Conservation (phyloP, 2,113 vertebrate genomes). For the Galemys pyrenaicus region DNA sequence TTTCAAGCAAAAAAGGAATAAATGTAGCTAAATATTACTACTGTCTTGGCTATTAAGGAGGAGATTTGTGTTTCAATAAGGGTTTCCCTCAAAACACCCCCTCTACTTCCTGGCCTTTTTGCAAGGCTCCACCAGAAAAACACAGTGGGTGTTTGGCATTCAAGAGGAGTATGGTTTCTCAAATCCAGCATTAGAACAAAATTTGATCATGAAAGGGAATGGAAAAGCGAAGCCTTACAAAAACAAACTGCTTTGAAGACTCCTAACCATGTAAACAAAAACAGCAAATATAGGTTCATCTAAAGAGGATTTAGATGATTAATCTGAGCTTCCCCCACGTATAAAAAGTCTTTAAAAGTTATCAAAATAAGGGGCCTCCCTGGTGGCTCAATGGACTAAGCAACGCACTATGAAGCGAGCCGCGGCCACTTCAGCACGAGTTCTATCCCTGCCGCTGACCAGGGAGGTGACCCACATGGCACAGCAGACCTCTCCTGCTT, state of each 20-base stretch:
- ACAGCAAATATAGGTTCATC: conserved; percentile 66
- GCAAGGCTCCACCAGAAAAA: conserved; percentile 54
- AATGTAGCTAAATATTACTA: not conserved
- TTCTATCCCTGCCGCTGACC: too few relatives aligned
- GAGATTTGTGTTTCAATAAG: conserved; percentile 62
- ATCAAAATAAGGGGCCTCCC: conserved; percentile 73
- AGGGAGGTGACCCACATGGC: too few relatives aligned
- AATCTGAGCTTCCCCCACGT: conserved; percentile 74
- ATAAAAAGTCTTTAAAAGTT: conserved; percentile 74
- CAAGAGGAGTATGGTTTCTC: conserved; percentile 42
- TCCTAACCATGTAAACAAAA: conserved; percentile 74
- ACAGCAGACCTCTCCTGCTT: too few relatives aligned
- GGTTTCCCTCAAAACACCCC: not conserved
- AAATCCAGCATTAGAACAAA: conserved; percentile 70
- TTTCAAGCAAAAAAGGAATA: not conserved
- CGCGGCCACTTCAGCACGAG: too few relatives aligned
- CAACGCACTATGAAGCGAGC: too few relatives aligned
- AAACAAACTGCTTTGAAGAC: conserved; percentile 78
- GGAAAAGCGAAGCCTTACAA: conserved; percentile 71
- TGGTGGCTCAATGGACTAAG: too few relatives aligned
- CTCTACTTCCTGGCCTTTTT: not conserved
- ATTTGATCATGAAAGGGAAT: conserved; percentile 64
- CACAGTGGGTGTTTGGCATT: conserved; percentile 43
- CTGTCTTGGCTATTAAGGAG: conserved; percentile 30
- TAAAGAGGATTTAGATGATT: conserved; percentile 71